Base-by-base conservation (phyloP, 2,888 invertebrate genomes). In the Scaptomyza parva region DNA sequence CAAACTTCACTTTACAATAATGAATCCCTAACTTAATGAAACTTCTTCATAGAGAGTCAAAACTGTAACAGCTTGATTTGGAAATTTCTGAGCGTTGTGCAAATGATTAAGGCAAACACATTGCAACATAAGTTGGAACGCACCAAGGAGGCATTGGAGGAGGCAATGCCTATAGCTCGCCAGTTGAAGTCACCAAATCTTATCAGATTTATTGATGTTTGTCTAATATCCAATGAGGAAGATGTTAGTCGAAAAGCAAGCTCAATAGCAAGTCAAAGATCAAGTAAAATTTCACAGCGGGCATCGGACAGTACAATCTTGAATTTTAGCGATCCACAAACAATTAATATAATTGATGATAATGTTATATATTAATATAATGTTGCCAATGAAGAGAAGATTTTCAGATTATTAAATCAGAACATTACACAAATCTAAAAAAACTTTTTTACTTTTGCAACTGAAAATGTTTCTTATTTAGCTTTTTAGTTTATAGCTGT, bases 81-180 rank as follows among this genome's bases (percentile, higher is more conserved):
- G 90, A 67, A 66, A 11, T 87, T 90, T 14, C 64, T 91, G 1
- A 81, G 82, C 30, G n/a, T 76, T 2, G 63, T 90, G 33, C 55
- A 87, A n/a, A 87, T 87, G 28, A 75, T 87, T 14, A 90, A 90
- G 47, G 74, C 91, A 0, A 81, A 89, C 54, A 85, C 88, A 0
- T 70, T 83, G 4, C 71, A 90, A 17, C 86, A 89, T 28, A 90
- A 90, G 51, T 69, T 91, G 33, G 91, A 90, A 44, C 81, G 86
- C 28, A 86, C 86, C 33, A 85, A 79, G 22, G 90, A 90, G 2
- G 80, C 68, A 0, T 5, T 81, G 12, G 85, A 74, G 0, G 66
- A 70, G 4, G 68, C 68, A 0, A 2, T 63, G 17, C 70, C 78
- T 1, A 26, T 81, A 3, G 62, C 62, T 5, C 24, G 14, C 0